Evolutionary conservation across 2,797 vertebrate species (phyloP), one percentile per base, ranked within the genome.

Genomic region (Lithobates sylvaticus): DNA sequence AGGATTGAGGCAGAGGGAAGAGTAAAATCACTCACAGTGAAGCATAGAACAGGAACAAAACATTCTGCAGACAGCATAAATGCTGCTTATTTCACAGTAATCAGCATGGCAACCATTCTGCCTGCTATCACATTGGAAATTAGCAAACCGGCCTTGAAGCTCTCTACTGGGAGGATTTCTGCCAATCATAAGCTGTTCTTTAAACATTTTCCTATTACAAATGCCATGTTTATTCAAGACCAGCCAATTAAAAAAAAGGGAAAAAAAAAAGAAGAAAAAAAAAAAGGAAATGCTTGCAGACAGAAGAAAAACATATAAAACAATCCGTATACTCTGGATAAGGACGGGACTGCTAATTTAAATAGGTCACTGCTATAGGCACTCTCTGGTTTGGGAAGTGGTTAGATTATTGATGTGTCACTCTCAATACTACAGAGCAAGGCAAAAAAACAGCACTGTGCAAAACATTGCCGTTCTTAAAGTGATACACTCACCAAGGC

Each of bases 1-100:
- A 69, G 67, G 65, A 65, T 54, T 58, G 67, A 71, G 50, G 47
- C 74, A 79, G 39, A 72, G 69, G 6, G 54, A 61, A 34, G 32
- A 77, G 34, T 42, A n/a, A 58, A 71, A 47, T 67, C 29, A 61
- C 76, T 79, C n/a, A 39, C 42, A 67, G 58, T 44, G 76, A 75
- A 67, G 26, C 77, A 65, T 61, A 64, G 26, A 79, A 69, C 75
- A 64, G 68, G 68, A 54, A 85, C 84, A 80, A 79, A 79, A 75
- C 84, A 32, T 79, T 67, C 69, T 73, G 79, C 79, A 71, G 69
- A 71, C 10, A 73, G 54, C 58, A 42, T 16, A 72, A 69, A 61
- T 16, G 71, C 69, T 72, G 26, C 67, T 81, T 81, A 0, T 50
- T 27, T 70, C 36, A 64, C 50, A 74, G 61, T 75, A 1, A 83